A percentile compares a stretch with the other conserved stretches of the same genome.
These are phyloP conservation scores for Lutjanus erythropterus DNA, from an alignment of 2,113 vertebrate genomes.

Conservation along the genomic window DNA sequence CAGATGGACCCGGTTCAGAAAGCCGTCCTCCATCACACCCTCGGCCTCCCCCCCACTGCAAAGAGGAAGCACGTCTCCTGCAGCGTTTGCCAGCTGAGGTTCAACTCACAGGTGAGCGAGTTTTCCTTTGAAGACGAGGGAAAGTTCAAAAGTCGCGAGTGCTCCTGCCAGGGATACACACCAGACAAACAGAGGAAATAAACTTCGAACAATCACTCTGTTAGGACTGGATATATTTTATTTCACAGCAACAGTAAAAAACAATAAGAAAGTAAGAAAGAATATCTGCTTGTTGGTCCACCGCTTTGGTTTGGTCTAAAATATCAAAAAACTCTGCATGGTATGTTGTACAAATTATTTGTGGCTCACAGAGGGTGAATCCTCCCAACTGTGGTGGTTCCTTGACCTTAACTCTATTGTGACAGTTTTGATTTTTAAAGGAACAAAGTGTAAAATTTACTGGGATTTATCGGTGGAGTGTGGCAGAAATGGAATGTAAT, in stretches of 20 bases:
- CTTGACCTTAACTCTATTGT: background rate
- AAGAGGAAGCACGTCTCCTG: slow-evolving; percentile 96
- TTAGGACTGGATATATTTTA: background rate
- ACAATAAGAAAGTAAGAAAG: background rate
- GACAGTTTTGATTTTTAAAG: background rate
- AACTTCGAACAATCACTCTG: background rate
- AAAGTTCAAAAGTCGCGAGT: slow-evolving; percentile 1
- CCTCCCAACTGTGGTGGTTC: too few species aligned
- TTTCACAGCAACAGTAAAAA: background rate
- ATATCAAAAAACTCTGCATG: too few species aligned
- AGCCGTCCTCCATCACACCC: slow-evolving; percentile 97
- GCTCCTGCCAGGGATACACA: background rate
- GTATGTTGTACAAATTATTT: too few species aligned
- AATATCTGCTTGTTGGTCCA: background rate
- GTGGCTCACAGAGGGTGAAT: background rate
- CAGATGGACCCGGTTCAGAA: slow-evolving; percentile 99
- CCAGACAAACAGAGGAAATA: background rate
- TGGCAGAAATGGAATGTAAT: too few species aligned
- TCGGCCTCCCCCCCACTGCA: slow-evolving; percentile 90
- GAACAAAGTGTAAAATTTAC: too few species aligned
- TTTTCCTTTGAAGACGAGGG: slow-evolving; percentile 22
- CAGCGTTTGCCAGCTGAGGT: slow-evolving; percentile 96
- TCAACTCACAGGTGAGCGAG: slow-evolving; percentile 98
- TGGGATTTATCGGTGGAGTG: too few species aligned
- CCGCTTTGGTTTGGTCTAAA: too few species aligned